Evolutionary conservation across 1,140 invertebrate species (phyloP), one percentile per base, ranked within the genome.

Genomic region (Drosophila mauritiana): DNA sequence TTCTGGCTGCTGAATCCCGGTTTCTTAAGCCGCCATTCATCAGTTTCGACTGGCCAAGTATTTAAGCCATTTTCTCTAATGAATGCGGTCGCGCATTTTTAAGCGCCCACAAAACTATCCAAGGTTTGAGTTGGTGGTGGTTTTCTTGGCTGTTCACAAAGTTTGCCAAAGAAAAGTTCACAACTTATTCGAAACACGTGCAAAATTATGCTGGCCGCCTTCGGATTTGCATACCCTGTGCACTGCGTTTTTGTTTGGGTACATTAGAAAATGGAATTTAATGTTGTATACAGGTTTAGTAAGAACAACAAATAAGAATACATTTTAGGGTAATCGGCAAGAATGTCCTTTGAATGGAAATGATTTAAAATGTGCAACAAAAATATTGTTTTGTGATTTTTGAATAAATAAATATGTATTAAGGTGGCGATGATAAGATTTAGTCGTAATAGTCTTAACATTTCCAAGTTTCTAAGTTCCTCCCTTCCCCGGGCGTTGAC

Each of bases 31-130:
- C 61, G 82, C 82, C 78, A 70, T 78, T 81, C 63, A 72, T 64
- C 82, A 70, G 73, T 75, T 78, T 80, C 39, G 78, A 54, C 63
- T 77, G 73, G 67, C 85, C 73, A 90, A 90, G 85, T 81, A 89
- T 89, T 89, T 89, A 90, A 89, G 80, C 80, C 85, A 90, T 90
- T 90, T 90, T 85, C 74, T 73, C 85, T 90, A 90, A 90, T 90
- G 85, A 90, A 90, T 90, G 85, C 85, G 85, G 85, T 90, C 85
- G 85, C 85, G 86, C 81, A 88, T 90, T 88, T 88, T 88, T 88
- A 83, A 83, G 62, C 76, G 52, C 65, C 54, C 40, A 39, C 17
- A 27, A 37, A 51, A 56, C 22, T 25, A 20, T 10, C 34, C 4
- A 12, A 25, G 20, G 42, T 11, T 39, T 20, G 45, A 20, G 22